Evolutionary conservation across 2,888 invertebrate species (phyloP).

Genomic region (Eupithecia pulchellata): DNA sequence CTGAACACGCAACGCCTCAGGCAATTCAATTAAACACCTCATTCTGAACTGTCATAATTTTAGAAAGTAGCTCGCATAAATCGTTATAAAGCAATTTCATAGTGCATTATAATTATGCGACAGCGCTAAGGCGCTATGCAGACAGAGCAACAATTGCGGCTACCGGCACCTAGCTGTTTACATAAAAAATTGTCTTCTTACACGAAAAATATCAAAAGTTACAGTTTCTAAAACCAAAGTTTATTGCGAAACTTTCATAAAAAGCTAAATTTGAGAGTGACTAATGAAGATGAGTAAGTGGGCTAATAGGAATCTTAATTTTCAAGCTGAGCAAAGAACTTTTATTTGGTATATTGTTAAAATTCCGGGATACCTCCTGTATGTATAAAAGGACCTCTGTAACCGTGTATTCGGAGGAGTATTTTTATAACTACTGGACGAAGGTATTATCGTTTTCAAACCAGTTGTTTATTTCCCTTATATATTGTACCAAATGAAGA

Average conservation of each 20-base stretch:
- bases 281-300: slow-evolving; percentile 4
- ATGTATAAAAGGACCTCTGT: too few species aligned
- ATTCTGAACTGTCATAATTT: slow-evolving; percentile 59
- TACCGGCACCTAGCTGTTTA: too few species aligned
- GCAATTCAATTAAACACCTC: slow-evolving; percentile 64
- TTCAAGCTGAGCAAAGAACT: not conserved
- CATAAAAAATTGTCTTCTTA: too few species aligned
- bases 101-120: slow-evolving; percentile 44
- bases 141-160: too few species aligned
- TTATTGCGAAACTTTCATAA: too few species aligned
- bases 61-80: slow-evolving; percentile 56
- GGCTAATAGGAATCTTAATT: slow-evolving; percentile 10
- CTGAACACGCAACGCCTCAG: slow-evolving; percentile 52
- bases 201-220: too few species aligned
- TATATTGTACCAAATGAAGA: too few species aligned
- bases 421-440: too few species aligned
- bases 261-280: slow-evolving; percentile 18
- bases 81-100: slow-evolving; percentile 53
- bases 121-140: slow-evolving; percentile 47
- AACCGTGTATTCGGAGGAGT: too few species aligned
- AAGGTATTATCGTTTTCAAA: too few species aligned
- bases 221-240: too few species aligned
- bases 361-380: not conserved
- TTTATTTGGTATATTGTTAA: not conserved
- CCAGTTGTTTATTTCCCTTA: too few species aligned